Base-by-base conservation (phyloP, 2,797 vertebrate genomes). In the Acanthurus leucopareius region DNA sequence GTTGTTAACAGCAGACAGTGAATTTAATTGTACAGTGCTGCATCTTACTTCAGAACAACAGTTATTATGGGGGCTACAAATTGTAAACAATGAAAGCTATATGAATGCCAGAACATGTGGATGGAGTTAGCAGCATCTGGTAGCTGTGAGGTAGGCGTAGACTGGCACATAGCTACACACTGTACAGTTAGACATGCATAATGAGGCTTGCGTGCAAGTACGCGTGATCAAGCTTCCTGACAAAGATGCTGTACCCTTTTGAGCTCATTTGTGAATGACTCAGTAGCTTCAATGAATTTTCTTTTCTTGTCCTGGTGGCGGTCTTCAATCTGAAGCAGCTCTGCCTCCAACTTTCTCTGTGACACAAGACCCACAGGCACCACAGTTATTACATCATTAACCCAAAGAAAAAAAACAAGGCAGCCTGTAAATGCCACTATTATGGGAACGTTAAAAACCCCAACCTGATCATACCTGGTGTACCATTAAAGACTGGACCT, bases 251-350 rank as follows among this genome's bases (percentile, higher is more conserved):
- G 42, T 97, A 99, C 98, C 97, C 98, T 94, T 93, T 99, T 99
- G 8, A 99, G 97, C 90, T 99, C 98, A 14, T 94, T 98, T 86
- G 97, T 99, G 90, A 99, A 99, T 0, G 96, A 97, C 66, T 99
- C 98, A 11, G 98, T 99, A 89, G 97, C 97, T 86, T 99, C 98
- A 38, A 99, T 94, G 88, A 99, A 99, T 80, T 98, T 97, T 81
- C 98, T 96, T 91, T 99, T 99, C 93, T 99, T 99, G 68, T 99
- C 98, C 93, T 99, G 98, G 92, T 99, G 98, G 62, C 98, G 95
- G 77, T 99, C 98, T 90, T 99, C 98, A 52, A 99, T 99, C 84
- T 99, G 98, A 79, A 99, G 96, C 52, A 99, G 92, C 91, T 99
- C 98, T 3, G 98, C 98, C 92, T 99, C 98, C 48, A 99, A 91